These are phyloP conservation scores for Fragum sueziense DNA, from an alignment of 2,888 invertebrate genomes.

Conservation along the genomic window DNA sequence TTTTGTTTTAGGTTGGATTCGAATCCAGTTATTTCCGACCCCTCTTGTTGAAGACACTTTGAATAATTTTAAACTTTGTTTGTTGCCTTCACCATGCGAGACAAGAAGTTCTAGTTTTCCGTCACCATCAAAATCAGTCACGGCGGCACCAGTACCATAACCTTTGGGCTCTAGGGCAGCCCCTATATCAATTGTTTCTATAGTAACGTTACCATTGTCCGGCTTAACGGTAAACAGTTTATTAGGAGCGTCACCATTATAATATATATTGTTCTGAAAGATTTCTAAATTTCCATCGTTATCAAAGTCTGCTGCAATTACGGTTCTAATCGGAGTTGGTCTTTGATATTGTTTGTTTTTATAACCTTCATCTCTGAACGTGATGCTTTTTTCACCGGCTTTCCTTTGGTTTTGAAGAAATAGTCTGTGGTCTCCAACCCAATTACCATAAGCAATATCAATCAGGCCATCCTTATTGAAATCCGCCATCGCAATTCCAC, in stretches of 20 bases:
- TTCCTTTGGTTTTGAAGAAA: conserved; percentile 62
- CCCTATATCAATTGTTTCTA: conserved; percentile 62
- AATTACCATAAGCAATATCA: conserved; percentile 78
- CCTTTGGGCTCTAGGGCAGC: conserved; percentile 72
- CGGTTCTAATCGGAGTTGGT: conserved; percentile 69
- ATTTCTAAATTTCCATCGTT: conserved; percentile 76
- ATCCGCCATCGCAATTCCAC: conserved; percentile 75
- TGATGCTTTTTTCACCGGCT: conserved; percentile 40
- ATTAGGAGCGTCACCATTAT: conserved; percentile 61
- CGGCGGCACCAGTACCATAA: conserved; percentile 75
- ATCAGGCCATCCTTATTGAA: conserved; percentile 75
- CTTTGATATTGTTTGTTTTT: conserved; percentile 55
- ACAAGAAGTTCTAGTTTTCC: conserved; percentile 74
- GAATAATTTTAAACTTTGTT: conserved; percentile 70
- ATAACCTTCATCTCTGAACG: conserved; percentile 68
- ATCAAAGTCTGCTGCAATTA: conserved; percentile 77
- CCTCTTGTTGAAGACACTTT: conserved; percentile 45
- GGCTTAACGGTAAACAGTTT: conserved; percentile 68
- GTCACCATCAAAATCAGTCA: conserved; percentile 75
- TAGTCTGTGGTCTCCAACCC: conserved; percentile 73
- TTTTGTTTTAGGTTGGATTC: conserved; percentile 71
- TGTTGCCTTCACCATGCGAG: conserved; percentile 71
- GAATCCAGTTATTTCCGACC: conserved; percentile 67
- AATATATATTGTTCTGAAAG: conserved; percentile 74
- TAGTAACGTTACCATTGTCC: not conserved